Percentiles rank a stretch among this genome's conserved stretches.
Conservation (phyloP, 1,140 invertebrate genomes). For the Drosophila mauritiana region DNA sequence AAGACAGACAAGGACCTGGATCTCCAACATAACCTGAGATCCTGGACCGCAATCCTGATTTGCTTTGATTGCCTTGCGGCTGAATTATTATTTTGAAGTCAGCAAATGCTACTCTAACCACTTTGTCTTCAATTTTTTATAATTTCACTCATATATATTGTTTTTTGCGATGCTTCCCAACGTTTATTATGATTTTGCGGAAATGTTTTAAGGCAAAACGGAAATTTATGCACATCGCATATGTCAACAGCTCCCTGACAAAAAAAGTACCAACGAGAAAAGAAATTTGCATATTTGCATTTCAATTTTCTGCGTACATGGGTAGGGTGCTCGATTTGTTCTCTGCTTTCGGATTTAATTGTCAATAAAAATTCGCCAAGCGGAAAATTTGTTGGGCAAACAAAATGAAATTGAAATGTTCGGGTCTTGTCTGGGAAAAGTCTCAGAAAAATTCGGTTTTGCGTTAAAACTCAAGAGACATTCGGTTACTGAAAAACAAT, state of each 20-base stretch:
- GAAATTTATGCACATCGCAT: conserved; percentile 78
- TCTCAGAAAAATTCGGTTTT: conserved; percentile 30
- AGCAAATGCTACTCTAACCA: conserved; percentile 54
- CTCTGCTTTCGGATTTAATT: conserved; percentile 74
- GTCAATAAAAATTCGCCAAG: conserved; percentile 84
- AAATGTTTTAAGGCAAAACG: conserved; percentile 72
- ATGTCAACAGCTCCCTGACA: conserved; percentile 70
- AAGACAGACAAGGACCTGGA: conserved; percentile 22
- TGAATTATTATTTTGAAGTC: conserved; percentile 76
- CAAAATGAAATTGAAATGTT: conserved; percentile 77
- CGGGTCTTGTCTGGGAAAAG: conserved; percentile 45
- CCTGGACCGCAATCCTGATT: conserved; percentile 63
- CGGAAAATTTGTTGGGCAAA: conserved; percentile 84
- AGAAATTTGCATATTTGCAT: conserved; percentile 81
- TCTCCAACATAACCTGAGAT: conserved; percentile 13
- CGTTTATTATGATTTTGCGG: conserved; percentile 80
- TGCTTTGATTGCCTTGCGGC: conserved; percentile 74
- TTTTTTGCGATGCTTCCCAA: conserved; percentile 52
- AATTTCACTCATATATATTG: conserved; percentile 51
- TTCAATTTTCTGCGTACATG: conserved; percentile 64
- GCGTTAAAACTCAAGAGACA: conserved; percentile 10
- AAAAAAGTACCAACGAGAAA: conserved; percentile 29
- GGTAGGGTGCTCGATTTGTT: conserved; percentile 37
- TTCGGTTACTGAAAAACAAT: background rate
- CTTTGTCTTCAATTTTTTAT: conserved; percentile 50